These are phyloP conservation scores for Microcebus tavaratra DNA, from an alignment of 2,113 vertebrate species.

Conservation along the genomic window DNA sequence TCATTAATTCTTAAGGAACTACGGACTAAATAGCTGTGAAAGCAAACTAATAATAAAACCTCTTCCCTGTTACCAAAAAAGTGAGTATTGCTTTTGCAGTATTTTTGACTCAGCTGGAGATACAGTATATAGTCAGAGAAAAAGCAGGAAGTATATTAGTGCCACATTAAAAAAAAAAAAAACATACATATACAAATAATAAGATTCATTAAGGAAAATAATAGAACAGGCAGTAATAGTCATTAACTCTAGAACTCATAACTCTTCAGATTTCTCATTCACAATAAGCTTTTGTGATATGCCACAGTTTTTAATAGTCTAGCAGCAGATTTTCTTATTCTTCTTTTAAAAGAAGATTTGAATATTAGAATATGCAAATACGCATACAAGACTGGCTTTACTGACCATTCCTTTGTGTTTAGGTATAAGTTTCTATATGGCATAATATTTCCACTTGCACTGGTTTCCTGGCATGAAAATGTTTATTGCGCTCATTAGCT, in stretches of 20 bases:
- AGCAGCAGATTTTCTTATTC: conserved; percentile 47
- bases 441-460: conserved; percentile 94
- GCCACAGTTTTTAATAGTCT: conserved; percentile 64
- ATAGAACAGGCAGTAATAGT: conserved; percentile 70
- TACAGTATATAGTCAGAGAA: conserved; percentile 50
- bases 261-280: conserved; percentile 72
- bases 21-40: conserved; percentile 12
- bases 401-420: conserved; percentile 90
- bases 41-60: conserved; percentile 57
- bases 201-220: conserved; percentile 82
- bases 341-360: conserved; percentile 73
- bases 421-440: conserved; percentile 90
- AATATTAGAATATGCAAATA: conserved; percentile 79
- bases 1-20: conserved; percentile 63
- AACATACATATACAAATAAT: conserved; percentile 67
- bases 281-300: conserved; percentile 60
- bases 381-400: conserved; percentile 74
- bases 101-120: conserved; percentile 58
- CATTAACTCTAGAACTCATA: conserved; percentile 77
- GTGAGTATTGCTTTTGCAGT: background rate
- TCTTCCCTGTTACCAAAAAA: conserved; percentile 58
- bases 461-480: conserved; percentile 95
- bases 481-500: conserved; percentile 99
- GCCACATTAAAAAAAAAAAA: conserved; percentile 59
- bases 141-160: conserved; percentile 48